Percentiles rank a stretch among this genome's conserved stretches.
Conservation (phyloP, 2,113 vertebrate species). For the Cochlearius cochlearius region DNA sequence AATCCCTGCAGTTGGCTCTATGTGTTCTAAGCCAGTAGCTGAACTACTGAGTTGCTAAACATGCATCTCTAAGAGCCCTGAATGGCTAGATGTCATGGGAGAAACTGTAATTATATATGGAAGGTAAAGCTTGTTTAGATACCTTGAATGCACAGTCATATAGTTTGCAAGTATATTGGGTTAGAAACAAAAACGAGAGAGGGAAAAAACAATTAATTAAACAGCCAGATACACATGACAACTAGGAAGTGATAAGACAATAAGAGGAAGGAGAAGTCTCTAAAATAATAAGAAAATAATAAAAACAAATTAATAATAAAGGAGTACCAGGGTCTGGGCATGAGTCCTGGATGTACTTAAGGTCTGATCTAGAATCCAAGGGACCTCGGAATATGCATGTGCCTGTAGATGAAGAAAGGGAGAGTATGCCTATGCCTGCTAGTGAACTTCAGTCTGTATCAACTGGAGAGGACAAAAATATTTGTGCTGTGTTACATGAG, state of each 20-base stretch:
- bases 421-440: background rate
- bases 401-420: background rate
- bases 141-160: background rate
- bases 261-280: background rate
- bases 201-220: background rate
- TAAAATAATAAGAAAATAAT: background rate
- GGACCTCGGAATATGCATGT: background rate
- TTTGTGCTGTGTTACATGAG: background rate
- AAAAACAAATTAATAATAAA: background rate
- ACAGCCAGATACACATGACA: background rate
- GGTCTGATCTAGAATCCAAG: background rate
- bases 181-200: background rate
- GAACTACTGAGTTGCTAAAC: background rate
- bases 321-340: background rate
- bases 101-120: background rate
- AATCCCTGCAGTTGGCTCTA: background rate
- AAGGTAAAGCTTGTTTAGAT: background rate
- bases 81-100: background rate
- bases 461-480: fast-evolving
- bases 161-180: background rate
- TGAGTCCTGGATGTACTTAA: background rate
- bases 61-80: background rate
- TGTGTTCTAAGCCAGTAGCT: background rate
- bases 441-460: background rate
- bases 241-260: background rate